phyloP scores from a whole-genome alignment of 2,113 vertebrate genomes.

The Hiodon alosoides region DNA sequence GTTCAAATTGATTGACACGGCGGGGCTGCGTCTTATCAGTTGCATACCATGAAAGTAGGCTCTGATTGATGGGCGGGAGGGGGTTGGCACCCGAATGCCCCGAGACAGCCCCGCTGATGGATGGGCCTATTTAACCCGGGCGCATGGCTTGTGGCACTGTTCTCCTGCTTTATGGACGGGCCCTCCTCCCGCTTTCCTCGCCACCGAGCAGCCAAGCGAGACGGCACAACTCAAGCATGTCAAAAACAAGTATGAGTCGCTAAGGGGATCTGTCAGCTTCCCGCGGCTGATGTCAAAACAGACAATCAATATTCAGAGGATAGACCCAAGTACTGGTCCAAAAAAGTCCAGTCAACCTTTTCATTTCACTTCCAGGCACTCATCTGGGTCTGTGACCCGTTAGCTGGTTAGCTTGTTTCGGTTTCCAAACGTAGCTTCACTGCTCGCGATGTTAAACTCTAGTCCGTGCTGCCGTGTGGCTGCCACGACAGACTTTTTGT shows the following conservation, averaged over 20 bases:
- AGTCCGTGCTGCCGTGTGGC: no score
- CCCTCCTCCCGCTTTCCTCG: neutral
- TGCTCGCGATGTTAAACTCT: no score
- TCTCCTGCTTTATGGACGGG: conserved; percentile 44
- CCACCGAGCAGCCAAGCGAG: conserved; percentile 8
- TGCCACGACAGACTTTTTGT: no score
- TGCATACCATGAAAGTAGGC: conserved; percentile 50
- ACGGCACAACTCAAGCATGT: conserved; percentile 49
- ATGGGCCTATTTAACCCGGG: conserved; percentile 66
- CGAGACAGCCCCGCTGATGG: conserved; percentile 55
- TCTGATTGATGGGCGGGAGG: conserved; percentile 55
- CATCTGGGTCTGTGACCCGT: no score
- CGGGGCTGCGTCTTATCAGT: conserved; percentile 47
- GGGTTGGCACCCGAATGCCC: conserved; percentile 40
- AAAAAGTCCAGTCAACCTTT: conserved; percentile 28
- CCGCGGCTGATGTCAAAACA: conserved; percentile 40
- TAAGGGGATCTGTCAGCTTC: conserved; percentile 58
- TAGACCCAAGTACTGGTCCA: conserved; percentile 37
- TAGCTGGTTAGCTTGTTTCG: no score
- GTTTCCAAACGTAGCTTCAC: no score
- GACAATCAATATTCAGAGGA: conserved; percentile 51
- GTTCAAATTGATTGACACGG: conserved; percentile 45
- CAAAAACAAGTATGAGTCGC: conserved; percentile 55
- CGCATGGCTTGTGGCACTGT: conserved; percentile 52
- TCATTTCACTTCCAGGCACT: neutral